Base-by-base conservation (phyloP, 2,888 invertebrate species). In the Achlya flavicornis region DNA sequence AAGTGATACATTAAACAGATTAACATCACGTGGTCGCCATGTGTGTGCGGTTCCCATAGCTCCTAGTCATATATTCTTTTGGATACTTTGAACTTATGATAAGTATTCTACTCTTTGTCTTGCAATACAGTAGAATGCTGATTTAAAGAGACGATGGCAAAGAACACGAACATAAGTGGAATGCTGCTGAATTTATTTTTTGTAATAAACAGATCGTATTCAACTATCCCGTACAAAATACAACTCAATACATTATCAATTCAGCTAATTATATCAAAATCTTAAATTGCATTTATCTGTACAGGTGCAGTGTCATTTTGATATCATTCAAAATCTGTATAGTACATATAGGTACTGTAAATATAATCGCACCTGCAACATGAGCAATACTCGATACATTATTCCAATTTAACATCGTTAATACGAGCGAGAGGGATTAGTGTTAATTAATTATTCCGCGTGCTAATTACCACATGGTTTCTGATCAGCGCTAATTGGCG, bases 401-500 rank as follows among this genome's bases (percentile, higher is more conserved):
- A 33, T 35, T 32, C n/a, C 59, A 59, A 7, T 38, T 16, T 11
- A 71, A 61, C 75, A 72, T 73, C 67, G 64, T 19, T 12, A 60
- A 65, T 59, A 66, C 68, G 66, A 72, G 71, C 53, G 65, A 72
- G 69, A 67, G 63, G 72, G 78, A 80, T 83, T 77, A 84, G 71
- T 76, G 74, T 80, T 85, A 87, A 88, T 88, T 84, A 85, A 53
- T 48, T 19, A 19, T 53, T 79, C 80, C 76, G 72, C 73, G 68
- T 80, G 79, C 86, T 92, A 91, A 92, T 92, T 90, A 86, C 84
- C 64, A 69, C 70, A 72, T 74, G 78, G 83, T 83, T 85, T 10
- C 83, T 85, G 86, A 89, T 90, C 86, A 79, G 74, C 81, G 84
- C 87, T 93, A 93, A 93, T 93, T 93, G 93, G 90, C 88, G 88